phyloP scores from a whole-genome alignment of 2,113 vertebrate genomes.

The Piliocolobus tephrosceles region DNA sequence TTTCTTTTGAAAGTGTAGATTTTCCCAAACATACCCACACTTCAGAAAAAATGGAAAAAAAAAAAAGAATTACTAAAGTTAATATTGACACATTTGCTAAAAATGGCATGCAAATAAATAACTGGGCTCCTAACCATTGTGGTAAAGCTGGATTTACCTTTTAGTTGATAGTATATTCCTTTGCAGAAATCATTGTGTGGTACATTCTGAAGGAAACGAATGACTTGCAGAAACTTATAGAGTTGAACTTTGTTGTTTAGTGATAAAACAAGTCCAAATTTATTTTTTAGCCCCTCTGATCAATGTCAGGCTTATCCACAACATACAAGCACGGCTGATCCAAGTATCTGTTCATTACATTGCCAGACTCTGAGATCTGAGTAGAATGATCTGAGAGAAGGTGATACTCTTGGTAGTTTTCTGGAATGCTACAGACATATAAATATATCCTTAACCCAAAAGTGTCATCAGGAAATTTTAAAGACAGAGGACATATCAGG shows the following conservation, averaged over 20 bases:
- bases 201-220: background rate
- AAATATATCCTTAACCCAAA: background rate
- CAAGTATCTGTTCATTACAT: background rate
- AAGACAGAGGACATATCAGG: background rate
- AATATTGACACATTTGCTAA: background rate
- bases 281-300: slow-evolving; percentile 13
- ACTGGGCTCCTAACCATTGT: background rate
- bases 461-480: background rate
- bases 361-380: background rate
- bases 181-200: background rate
- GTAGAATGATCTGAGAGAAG: slow-evolving; percentile 3
- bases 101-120: background rate
- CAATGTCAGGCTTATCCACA: background rate
- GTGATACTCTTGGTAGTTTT: background rate
- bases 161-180: background rate
- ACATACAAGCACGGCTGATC: background rate
- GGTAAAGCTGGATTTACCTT: background rate
- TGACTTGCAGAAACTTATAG: background rate
- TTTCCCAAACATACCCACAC: background rate
- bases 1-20: slow-evolving; percentile 30
- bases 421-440: background rate
- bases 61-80: background rate
- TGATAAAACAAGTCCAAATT: background rate
- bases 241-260: background rate
- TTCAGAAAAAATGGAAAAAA: background rate